These are phyloP conservation scores for Trachelus troglodyta DNA, from an alignment of 2,888 invertebrate species.

Conservation along the genomic window DNA sequence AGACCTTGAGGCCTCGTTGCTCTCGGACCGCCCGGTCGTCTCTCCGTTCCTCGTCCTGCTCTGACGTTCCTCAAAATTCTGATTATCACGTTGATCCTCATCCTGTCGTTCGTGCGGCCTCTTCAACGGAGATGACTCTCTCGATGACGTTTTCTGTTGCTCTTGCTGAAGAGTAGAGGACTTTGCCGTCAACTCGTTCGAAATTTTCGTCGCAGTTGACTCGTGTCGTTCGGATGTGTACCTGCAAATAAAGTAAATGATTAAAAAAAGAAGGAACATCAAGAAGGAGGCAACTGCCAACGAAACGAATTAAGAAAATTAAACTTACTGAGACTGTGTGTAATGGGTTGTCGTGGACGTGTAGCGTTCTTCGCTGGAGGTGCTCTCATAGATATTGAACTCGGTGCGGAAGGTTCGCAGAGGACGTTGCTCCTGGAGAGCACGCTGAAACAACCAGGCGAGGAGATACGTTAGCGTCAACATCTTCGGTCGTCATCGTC, in stretches of 20 bases:
- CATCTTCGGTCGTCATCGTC: constrained; percentile 29
- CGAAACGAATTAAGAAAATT: neutral
- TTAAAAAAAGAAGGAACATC: no score
- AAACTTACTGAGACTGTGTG: constrained; percentile 73
- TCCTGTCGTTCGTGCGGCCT: constrained; percentile 22
- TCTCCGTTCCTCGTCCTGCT: constrained; percentile 38
- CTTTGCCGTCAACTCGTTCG: constrained; percentile 37
- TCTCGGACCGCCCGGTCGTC: constrained; percentile 20
- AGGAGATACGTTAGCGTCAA: constrained; percentile 49
- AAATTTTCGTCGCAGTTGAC: constrained; percentile 37
- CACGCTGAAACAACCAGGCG: constrained; percentile 60
- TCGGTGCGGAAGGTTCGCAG: constrained; percentile 85
- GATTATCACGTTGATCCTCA: neutral
- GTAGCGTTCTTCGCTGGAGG: constrained; percentile 74
- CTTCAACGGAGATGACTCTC: constrained; percentile 47
- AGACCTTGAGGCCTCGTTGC: constrained; percentile 21
- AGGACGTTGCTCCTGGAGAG: constrained; percentile 69
- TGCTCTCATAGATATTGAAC: constrained; percentile 80
- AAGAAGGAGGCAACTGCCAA: neutral
- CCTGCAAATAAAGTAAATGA: constrained; percentile 30
- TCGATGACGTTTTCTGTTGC: constrained; percentile 41
- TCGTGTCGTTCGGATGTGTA: constrained; percentile 56
- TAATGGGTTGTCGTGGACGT: constrained; percentile 74
- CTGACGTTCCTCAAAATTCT: constrained; percentile 22
- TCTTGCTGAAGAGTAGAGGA: neutral